Evolutionary conservation across 2,888 invertebrate genomes (phyloP).

Genomic region (Microctonus hyperodae): DNA sequence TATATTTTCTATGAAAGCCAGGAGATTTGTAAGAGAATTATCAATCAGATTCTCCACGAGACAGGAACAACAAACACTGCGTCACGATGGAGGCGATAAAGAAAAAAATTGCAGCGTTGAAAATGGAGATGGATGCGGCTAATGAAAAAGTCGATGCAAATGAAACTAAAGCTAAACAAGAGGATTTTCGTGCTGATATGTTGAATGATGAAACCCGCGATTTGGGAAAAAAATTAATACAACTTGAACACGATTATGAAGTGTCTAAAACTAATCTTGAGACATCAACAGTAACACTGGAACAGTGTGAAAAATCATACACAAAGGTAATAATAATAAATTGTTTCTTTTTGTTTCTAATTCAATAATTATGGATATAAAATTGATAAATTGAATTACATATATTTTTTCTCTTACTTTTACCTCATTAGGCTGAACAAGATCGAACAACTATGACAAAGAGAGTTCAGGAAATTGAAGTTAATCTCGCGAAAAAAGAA

Average conservation of each 20-base stretch:
- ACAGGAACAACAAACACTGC: slow-evolving; percentile 19
- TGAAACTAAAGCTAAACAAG: slow-evolving; percentile 70
- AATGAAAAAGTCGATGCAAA: slow-evolving; percentile 72
- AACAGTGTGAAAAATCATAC: slow-evolving; percentile 91
- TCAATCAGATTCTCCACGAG: slow-evolving; percentile 23
- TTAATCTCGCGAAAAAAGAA: slow-evolving; percentile 72
- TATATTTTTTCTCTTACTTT: slow-evolving; percentile 10
- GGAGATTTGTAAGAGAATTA: slow-evolving; percentile 23
- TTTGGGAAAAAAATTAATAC: slow-evolving; percentile 92
- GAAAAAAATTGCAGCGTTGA: slow-evolving; percentile 79
- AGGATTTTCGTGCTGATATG: slow-evolving; percentile 62
- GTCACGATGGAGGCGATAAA: slow-evolving; percentile 75
- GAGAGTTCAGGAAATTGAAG: slow-evolving; percentile 74
- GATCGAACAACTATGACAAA: slow-evolving; percentile 72
- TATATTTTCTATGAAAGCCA: too few species aligned
- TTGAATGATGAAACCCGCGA: slow-evolving; percentile 93
- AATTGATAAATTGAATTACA: background rate
- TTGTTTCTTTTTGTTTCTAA: background rate
- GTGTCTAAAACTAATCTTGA: slow-evolving; percentile 87
- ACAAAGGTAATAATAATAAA: slow-evolving; percentile 74
- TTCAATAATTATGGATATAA: background rate
- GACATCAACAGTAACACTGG: slow-evolving; percentile 89
- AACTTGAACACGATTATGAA: slow-evolving; percentile 91
- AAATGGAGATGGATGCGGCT: slow-evolving; percentile 76
- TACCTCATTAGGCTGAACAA: slow-evolving; percentile 68